Base-by-base conservation (phyloP, 2,888 invertebrate species). In the Cecidostiba fungosa region DNA sequence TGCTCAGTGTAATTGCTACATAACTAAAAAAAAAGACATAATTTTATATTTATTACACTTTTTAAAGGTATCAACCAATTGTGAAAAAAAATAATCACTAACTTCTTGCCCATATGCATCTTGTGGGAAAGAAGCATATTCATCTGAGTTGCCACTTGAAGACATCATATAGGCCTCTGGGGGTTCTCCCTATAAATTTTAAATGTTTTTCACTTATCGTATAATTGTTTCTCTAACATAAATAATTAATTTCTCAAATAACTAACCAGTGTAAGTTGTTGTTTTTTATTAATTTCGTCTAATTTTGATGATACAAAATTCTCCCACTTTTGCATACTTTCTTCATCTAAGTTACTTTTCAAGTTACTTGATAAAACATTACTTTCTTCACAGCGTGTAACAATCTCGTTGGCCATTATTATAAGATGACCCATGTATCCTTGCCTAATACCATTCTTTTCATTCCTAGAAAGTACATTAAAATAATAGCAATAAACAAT, bases 341-440 rank as follows among this genome's bases (percentile, higher is more conserved):
- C 93, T 87, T 94, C 93, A 69, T 94, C 94, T 89, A 95, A 93
- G 89, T 94, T 93, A 87, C 94, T 94, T 88, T 93, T 94, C 87
- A 96, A 91, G 91, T 93, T 94, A 89, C 94, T 94, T 90, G 94
- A 93, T 88, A 95, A 94, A 91, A 95, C 93, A 90, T 94, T 94
- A 91, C 94, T 95, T 91, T 94, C 94, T 91, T 94, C 94, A 93
- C 95, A 94, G 90, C 94, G 92, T 79, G 92, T 91, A 69, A 94
- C 94, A 89, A 96, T 94, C 91, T 94, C 94, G 91, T 95, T 95
- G 62, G 95, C 94, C 90, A 96, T 95, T 91, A 94, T 95, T 89
- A 95, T 95, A 90, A 96, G 94, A 92, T 96, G 96, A 85, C 96
- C 96, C 95, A 96, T 96, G 89, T 95, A 96, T 89, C 96, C 96